Percentiles rank a stretch among this genome's conserved stretches.
phyloP scores from a whole-genome alignment of 2,888 invertebrate genomes.

The Drosophila birchii region DNA sequence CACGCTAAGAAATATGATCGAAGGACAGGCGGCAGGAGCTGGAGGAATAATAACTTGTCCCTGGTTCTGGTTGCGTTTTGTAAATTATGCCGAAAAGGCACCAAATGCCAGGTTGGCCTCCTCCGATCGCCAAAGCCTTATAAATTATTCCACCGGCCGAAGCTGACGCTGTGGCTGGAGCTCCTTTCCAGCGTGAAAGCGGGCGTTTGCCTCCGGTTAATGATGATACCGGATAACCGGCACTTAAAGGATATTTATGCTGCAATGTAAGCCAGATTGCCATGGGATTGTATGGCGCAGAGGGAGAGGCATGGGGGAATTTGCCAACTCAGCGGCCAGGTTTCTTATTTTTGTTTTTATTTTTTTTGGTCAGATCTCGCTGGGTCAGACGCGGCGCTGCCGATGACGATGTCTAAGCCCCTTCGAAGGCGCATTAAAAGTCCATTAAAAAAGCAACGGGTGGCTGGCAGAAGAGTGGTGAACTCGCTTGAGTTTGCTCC shows the following conservation, averaged over 20 bases:
- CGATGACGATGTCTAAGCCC: conserved; percentile 54
- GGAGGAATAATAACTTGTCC: conserved; percentile 43
- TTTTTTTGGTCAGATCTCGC: conserved; percentile 50
- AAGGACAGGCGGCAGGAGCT: conserved; percentile 18
- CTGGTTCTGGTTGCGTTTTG: conserved; percentile 50
- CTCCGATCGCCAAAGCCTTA: conserved; percentile 30
- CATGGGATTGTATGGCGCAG: conserved; percentile 17
- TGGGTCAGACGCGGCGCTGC: conserved; percentile 45
- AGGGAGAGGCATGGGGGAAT: conserved; percentile 22
- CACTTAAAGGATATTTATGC: conserved; percentile 78
- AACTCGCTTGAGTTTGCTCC: conserved; percentile 63
- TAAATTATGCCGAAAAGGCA: conserved; percentile 64
- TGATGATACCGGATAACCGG: conserved; percentile 73
- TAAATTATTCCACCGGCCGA: conserved; percentile 39
- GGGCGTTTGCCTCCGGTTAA: conserved; percentile 70
- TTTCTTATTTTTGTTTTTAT: conserved; percentile 10
- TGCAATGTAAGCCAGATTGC: conserved; percentile 37
- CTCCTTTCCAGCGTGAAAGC: conserved; percentile 66
- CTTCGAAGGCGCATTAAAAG: conserved; percentile 64
- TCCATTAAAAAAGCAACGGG: conserved; percentile 60
- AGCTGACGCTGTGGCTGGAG: conserved; percentile 1
- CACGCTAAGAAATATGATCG: conserved; percentile 64
- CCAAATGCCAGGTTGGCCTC: conserved; percentile 23
- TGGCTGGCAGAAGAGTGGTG: conserved; percentile 42
- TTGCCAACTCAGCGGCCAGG: conserved; percentile 50